A percentile compares a stretch with the other conserved stretches of the same genome.
These are phyloP conservation scores for Aurelia coerulea DNA, from an alignment of 30 jellyfish, hydroid and myxozoan genomes.

Conservation along the genomic window DNA sequence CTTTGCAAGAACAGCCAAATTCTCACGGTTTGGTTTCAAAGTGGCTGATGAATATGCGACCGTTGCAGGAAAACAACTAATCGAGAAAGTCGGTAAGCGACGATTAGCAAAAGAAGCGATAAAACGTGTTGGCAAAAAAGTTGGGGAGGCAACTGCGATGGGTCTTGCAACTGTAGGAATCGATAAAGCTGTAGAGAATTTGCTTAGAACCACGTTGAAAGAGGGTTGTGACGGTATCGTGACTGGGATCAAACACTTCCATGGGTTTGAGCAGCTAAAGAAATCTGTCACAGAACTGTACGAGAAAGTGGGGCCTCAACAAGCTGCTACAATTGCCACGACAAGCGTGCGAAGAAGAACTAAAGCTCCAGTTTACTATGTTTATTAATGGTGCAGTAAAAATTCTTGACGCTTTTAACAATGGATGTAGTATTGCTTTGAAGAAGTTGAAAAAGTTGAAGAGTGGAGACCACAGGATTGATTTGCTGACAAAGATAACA, in stretches of 20 bases:
- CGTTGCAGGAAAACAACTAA: slow-evolving; percentile 13
- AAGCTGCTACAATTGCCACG: background rate
- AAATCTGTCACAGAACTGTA: slow-evolving; percentile 12
- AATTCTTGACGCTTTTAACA: background rate
- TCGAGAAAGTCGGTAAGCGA: slow-evolving; percentile 6
- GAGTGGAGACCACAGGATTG: background rate
- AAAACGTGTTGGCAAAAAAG: slow-evolving; percentile 42
- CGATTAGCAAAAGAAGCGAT: slow-evolving; percentile 17
- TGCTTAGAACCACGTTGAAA: slow-evolving; percentile 1
- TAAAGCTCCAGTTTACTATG: background rate
- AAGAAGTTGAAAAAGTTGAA: background rate
- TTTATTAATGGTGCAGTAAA: background rate
- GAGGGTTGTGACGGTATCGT: background rate
- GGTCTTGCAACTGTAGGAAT: slow-evolving; percentile 28
- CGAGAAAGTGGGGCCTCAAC: slow-evolving; percentile 15
- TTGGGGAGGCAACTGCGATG: slow-evolving; percentile 32
- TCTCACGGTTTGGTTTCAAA: slow-evolving; percentile 40
- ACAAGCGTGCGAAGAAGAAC: background rate
- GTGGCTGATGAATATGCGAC: slow-evolving; percentile 2
- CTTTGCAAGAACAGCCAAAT: slow-evolving; percentile 34
- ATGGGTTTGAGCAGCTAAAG: background rate
- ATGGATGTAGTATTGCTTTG: slow-evolving; percentile 12
- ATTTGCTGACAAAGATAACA: background rate
- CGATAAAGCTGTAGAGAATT: slow-evolving; percentile 11
- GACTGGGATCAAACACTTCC: background rate